Evolutionary conservation across 1,140 invertebrate species (phyloP).

Genomic region (Zeugodacus cucurbitae): DNA sequence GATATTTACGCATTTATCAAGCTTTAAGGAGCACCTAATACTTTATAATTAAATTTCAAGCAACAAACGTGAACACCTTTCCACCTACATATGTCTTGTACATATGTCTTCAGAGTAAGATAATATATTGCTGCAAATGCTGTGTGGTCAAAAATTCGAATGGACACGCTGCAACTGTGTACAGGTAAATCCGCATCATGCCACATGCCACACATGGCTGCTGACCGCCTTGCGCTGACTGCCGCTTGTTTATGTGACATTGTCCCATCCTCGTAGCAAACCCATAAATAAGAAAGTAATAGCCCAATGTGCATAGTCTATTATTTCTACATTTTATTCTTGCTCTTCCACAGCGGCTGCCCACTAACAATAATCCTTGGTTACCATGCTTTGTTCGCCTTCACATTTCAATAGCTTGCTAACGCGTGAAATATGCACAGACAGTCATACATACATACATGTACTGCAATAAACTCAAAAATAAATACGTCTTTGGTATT

Average conservation of each 20-base stretch:
- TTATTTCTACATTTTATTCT: background rate
- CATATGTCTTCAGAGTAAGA: no score
- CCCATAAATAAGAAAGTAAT: conserved; percentile 40
- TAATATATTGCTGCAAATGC: background rate
- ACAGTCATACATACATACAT: background rate
- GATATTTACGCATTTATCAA: no score
- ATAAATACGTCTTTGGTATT: background rate
- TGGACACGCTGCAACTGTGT: background rate
- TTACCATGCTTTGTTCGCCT: background rate
- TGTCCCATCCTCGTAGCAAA: background rate
- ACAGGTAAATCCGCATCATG: background rate
- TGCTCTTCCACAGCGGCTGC: background rate
- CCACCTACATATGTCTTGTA: no score
- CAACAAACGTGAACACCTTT: no score
- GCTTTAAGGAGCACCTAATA: no score
- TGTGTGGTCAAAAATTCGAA: background rate
- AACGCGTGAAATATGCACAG: background rate
- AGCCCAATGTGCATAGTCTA: background rate
- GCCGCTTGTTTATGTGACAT: conserved; percentile 18
- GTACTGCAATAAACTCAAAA: background rate
- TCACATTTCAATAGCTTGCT: background rate
- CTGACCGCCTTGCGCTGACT: background rate
- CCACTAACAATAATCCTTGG: background rate
- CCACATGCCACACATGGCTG: background rate
- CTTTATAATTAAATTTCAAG: no score